A percentile compares a stretch with the other conserved stretches of the same genome.
Evolutionary conservation across 2,888 invertebrate species (phyloP).

Genomic region (Antheraea assamensis): DNA sequence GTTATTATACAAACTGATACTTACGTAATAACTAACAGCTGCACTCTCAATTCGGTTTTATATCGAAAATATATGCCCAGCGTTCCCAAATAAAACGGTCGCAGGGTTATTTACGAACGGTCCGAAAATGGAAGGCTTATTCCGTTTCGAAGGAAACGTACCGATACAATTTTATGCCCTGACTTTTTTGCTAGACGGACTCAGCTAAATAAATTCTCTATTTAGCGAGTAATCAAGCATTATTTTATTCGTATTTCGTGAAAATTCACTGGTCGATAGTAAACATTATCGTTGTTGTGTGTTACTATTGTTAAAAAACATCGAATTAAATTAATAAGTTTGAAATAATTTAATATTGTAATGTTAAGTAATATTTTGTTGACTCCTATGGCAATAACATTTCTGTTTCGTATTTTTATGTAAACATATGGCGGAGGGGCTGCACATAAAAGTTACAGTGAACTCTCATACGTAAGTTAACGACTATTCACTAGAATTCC

Average conservation of each 20-base stretch:
- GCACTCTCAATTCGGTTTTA: background rate
- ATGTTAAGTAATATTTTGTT: no score
- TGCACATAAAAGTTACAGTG: no score
- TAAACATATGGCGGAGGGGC: no score
- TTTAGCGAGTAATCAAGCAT: slow-evolving; percentile 39
- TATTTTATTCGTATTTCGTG: slow-evolving; percentile 29
- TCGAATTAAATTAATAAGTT: no score
- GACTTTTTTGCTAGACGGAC: slow-evolving; percentile 29
- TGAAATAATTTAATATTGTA: no score
- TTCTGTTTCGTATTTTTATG: no score
- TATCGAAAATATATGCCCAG: background rate
- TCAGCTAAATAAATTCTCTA: slow-evolving; percentile 32
- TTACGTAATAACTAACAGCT: background rate
- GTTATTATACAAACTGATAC: background rate
- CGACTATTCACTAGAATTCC: no score
- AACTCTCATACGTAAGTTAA: no score
- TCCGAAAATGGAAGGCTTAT: slow-evolving; percentile 32
- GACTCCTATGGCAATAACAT: no score
- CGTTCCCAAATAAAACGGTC: slow-evolving; percentile 25
- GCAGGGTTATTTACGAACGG: slow-evolving; percentile 26
- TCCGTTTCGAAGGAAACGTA: slow-evolving; percentile 33
- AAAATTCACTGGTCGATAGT: no score
- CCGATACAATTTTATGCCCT: slow-evolving; percentile 40
- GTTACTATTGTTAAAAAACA: slow-evolving; percentile 36
- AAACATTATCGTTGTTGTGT: background rate